Conservation (phyloP, 1,140 invertebrate species). For the Sycobia sp. region DNA sequence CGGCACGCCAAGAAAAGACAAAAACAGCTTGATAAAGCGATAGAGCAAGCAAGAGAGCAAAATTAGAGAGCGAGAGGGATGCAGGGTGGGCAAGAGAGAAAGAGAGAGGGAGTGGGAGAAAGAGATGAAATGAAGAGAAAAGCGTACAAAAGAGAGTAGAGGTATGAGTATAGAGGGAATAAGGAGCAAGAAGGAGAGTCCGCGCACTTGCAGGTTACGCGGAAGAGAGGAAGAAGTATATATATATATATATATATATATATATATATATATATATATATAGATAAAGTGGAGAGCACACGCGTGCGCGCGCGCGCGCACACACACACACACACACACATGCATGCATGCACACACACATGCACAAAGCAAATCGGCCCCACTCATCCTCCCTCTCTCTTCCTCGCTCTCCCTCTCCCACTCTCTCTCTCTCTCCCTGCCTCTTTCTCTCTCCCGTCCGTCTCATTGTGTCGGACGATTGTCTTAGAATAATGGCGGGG, state of each 20-base stretch:
- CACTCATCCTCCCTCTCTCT: constrained; percentile 40
- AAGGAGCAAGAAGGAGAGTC: constrained; percentile 2
- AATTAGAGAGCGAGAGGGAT: neutral
- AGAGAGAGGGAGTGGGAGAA: neutral
- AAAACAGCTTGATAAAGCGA: constrained; percentile 29
- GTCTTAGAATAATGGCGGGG: constrained; percentile 64
- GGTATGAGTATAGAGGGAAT: neutral
- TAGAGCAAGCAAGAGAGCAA: constrained; percentile 4
- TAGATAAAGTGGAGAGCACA: too few relatives aligned
- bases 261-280: too few relatives aligned
- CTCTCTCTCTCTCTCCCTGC: constrained; percentile 52
- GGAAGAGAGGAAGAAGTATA: constrained; percentile 7
- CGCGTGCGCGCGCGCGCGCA: neutral
- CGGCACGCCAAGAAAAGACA: constrained; percentile 20
- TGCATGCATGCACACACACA: too few relatives aligned
- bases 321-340: neutral
- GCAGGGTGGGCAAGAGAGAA: constrained; percentile 13
- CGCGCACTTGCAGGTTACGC: neutral
- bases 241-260: too few relatives aligned
- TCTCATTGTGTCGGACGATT: constrained; percentile 64
- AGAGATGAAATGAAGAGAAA: neutral
- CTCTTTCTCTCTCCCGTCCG: constrained; percentile 55
- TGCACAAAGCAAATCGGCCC: constrained; percentile 54
- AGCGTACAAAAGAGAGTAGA: neutral
- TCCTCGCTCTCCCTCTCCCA: constrained; percentile 34